Percentiles rank a stretch among this genome's conserved stretches.
These are phyloP conservation scores for Chalcis sispes DNA, from an alignment of 2,888 invertebrate species.

Conservation along the genomic window DNA sequence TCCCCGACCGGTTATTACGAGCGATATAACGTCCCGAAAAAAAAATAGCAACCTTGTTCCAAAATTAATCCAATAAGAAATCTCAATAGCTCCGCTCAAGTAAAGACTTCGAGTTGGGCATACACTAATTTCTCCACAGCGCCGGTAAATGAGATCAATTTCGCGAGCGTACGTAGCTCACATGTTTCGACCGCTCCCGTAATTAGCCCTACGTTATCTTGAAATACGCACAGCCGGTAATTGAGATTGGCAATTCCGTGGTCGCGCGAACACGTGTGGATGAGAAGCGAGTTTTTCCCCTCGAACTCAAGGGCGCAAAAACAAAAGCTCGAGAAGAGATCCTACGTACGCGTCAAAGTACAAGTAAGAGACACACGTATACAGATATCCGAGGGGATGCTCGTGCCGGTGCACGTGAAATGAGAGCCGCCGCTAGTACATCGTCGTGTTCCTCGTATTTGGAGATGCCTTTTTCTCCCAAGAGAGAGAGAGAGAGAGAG, in stretches of 20 bases:
- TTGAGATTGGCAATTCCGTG: constrained; percentile 54
- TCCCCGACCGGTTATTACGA: too few relatives aligned
- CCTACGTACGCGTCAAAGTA: neutral
- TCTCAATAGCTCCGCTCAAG: neutral
- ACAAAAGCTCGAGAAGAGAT: constrained; percentile 23
- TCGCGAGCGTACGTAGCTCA: neutral
- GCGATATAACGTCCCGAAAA: too few relatives aligned
- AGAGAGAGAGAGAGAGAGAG: too few relatives aligned
- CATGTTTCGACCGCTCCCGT: constrained; percentile 17
- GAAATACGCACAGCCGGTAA: constrained; percentile 38
- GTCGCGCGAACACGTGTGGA: neutral
- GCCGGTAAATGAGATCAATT: constrained; percentile 41
- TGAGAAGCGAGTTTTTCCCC: too few relatives aligned
- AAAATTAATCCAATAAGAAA: constrained; percentile 40
- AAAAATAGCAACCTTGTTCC: neutral
- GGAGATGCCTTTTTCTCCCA: constrained; percentile 31
- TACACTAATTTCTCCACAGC: neutral
- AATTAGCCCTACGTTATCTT: constrained; percentile 46
- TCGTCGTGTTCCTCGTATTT: neutral
- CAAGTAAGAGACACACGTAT: neutral
- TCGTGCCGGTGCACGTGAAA: too few relatives aligned
- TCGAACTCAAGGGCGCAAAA: constrained; percentile 21
- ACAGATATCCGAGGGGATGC: too few relatives aligned
- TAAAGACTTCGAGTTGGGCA: neutral
- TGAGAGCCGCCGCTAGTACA: too few relatives aligned